These are phyloP conservation scores for Meghimatium bilineatum DNA, from an alignment of 2,888 invertebrate genomes.

Conservation along the genomic window DNA sequence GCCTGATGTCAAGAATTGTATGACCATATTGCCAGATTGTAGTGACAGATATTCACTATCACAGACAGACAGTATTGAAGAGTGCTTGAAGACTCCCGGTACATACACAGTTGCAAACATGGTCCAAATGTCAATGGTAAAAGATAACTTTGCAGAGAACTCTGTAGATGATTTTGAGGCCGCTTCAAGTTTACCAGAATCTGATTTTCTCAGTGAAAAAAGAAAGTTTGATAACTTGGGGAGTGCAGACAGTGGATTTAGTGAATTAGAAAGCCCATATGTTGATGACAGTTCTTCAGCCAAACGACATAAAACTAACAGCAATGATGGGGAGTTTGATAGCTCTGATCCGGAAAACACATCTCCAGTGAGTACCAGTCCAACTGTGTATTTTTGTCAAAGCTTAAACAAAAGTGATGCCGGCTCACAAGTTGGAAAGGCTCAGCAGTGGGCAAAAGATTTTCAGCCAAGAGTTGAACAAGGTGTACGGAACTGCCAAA, in stretches of 20 bases:
- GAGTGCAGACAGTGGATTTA: conserved; percentile 25
- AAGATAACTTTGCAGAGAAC: background rate
- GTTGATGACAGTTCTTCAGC: background rate
- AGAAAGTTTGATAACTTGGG: background rate
- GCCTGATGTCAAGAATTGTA: too few relatives aligned
- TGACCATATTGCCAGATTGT: too few relatives aligned
- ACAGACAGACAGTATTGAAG: background rate
- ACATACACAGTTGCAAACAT: background rate
- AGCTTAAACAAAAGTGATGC: background rate
- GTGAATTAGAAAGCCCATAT: background rate
- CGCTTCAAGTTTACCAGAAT: background rate
- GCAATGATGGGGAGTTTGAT: background rate
- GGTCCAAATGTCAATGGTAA: background rate
- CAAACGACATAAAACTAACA: background rate
- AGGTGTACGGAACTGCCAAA: conserved; percentile 87
- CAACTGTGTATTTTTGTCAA: background rate
- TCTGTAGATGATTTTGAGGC: background rate
- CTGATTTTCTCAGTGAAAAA: background rate
- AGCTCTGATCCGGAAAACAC: background rate
- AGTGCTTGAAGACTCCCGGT: background rate
- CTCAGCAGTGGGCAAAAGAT: conserved; percentile 58
- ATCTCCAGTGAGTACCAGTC: background rate
- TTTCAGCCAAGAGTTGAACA: conserved; percentile 64
- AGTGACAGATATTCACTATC: background rate
- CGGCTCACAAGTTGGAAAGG: background rate